Conservation (phyloP, 1,140 invertebrate species). For the Halotydeus destructor region DNA sequence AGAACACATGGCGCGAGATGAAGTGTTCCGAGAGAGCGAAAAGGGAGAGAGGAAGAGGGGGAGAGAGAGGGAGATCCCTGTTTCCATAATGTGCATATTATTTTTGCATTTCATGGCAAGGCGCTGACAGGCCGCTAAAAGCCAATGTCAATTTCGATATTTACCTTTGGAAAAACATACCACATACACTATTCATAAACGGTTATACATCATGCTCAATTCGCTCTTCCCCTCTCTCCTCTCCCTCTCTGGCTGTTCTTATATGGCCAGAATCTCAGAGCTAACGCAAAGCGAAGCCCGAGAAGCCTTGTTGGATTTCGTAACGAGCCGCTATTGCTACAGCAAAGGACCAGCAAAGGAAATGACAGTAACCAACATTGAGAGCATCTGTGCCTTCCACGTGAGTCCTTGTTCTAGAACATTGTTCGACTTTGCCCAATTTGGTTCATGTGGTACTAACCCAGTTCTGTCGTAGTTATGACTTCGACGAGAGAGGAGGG, state of each 20-base stretch:
- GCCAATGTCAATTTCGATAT: no score
- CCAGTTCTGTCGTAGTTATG: no score
- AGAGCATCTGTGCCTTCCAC: conserved; percentile 32
- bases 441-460: no score
- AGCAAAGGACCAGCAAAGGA: conserved; percentile 29
- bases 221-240: background rate
- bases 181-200: background rate
- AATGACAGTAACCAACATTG: conserved; percentile 30
- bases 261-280: conserved; percentile 5
- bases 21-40: background rate
- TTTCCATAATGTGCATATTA: background rate
- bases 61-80: background rate
- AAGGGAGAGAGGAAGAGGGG: background rate
- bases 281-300: conserved; percentile 30
- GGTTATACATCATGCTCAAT: background rate
- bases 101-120: no score
- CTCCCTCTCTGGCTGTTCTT: background rate
- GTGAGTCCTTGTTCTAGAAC: conserved; percentile 24
- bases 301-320: conserved; percentile 27
- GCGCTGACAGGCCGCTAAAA: no score
- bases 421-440: no score
- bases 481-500: no score
- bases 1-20: background rate
- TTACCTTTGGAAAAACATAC: background rate
- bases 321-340: conserved; percentile 33